Evolutionary conservation across 1,140 invertebrate genomes (phyloP).

Genomic region (Tetranychus cinnabarinus): DNA sequence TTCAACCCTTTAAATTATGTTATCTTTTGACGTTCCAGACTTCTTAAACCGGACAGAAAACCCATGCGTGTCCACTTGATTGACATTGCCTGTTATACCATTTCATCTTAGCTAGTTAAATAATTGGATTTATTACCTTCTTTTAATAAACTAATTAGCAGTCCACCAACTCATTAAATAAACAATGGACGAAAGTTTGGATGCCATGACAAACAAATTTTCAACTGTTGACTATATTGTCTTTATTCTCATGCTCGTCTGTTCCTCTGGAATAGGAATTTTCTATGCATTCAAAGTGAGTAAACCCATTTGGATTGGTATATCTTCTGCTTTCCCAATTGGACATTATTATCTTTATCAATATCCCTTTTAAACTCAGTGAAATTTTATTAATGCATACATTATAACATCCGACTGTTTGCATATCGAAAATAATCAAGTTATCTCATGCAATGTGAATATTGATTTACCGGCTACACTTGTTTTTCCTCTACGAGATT

Average conservation of each 20-base stretch:
- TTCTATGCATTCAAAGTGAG: constrained; percentile 30
- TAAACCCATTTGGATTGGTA: background rate
- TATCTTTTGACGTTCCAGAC: too few species aligned
- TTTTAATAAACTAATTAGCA: too few species aligned
- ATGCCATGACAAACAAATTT: constrained; percentile 5
- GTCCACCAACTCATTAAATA: too few species aligned
- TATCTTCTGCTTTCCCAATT: background rate
- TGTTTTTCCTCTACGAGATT: background rate
- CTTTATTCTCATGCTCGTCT: constrained; percentile 37
- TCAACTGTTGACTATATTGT: constrained; percentile 34
- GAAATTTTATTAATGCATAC: too few species aligned
- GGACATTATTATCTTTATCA: background rate
- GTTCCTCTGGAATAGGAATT: constrained; percentile 49
- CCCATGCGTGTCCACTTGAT: too few species aligned
- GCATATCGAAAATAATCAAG: background rate
- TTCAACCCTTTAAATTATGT: too few species aligned
- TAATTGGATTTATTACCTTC: too few species aligned
- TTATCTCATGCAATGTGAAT: background rate
- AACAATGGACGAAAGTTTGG: too few species aligned
- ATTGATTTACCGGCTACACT: background rate
- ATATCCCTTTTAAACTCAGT: background rate
- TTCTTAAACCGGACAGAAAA: too few species aligned
- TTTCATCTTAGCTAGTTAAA: too few species aligned
- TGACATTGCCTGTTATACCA: too few species aligned
- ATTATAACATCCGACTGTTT: background rate